A percentile compares a stretch with the other conserved stretches of the same genome.
phyloP scores from a whole-genome alignment of 2,113 vertebrate genomes.

The Oenanthe melanoleuca region DNA sequence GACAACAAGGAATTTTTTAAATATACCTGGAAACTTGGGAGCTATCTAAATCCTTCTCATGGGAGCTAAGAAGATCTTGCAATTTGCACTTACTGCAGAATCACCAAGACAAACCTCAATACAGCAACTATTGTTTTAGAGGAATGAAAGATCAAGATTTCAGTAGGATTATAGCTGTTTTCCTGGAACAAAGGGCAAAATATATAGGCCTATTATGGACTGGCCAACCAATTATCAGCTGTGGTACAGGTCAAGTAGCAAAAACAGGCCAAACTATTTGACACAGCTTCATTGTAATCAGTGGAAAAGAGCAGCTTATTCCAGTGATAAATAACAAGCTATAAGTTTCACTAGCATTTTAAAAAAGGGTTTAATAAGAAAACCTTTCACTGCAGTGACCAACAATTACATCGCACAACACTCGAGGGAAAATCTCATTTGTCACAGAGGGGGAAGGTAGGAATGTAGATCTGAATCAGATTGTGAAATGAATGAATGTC shows the following conservation, averaged over 20 bases:
- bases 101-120: not conserved
- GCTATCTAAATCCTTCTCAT: not conserved
- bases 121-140: not conserved
- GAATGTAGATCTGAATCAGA: not conserved
- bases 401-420: accelerated
- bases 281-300: not conserved
- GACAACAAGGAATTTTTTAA: not conserved
- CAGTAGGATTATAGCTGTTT: not conserved
- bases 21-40: not conserved
- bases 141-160: not conserved
- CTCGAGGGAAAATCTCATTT: not conserved
- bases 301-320: not conserved
- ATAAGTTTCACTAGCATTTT: not conserved
- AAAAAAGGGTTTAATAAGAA: not conserved
- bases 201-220: not conserved
- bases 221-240: constrained; percentile 24
- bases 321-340: not conserved
- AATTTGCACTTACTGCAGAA: not conserved
- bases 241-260: not conserved
- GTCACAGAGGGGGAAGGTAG: not conserved
- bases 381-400: not conserved
- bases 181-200: not conserved
- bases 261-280: not conserved
- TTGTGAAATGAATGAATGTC: not conserved
- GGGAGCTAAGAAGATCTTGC: not conserved